These are phyloP conservation scores for Actinia equina DNA, from an alignment of 64 coral and sea anemone genomes.

Conservation along the genomic window DNA sequence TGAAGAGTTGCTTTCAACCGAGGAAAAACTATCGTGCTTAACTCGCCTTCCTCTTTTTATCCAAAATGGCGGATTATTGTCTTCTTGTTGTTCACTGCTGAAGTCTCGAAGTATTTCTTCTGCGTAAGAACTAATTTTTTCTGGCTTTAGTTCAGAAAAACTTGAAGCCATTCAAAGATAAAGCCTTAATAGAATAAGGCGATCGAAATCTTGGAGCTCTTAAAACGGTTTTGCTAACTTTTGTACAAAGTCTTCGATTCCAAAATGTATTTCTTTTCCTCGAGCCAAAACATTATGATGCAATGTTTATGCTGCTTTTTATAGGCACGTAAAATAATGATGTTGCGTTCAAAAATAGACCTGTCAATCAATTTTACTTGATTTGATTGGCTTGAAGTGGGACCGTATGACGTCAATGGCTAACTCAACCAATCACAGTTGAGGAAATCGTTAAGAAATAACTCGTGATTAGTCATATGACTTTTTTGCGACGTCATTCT, in stretches of 20 bases:
- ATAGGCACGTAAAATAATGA: background rate
- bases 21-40: slow-evolving; percentile 98
- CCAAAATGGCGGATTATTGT: slow-evolving; percentile 59
- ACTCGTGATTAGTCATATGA: background rate
- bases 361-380: background rate
- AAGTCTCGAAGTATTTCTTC: slow-evolving; percentile 59
- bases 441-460: background rate
- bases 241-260: background rate
- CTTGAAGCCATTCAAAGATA: slow-evolving; percentile 40
- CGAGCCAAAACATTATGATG: slow-evolving; percentile 66
- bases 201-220: background rate
- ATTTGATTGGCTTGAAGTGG: background rate
- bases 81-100: slow-evolving; percentile 38
- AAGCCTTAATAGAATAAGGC: slow-evolving; percentile 10
- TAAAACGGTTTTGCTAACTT: background rate
- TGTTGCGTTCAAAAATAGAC: background rate
- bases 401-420: background rate
- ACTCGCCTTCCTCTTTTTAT: slow-evolving; percentile 51
- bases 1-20: slow-evolving; percentile 93
- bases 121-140: slow-evolving; percentile 49
- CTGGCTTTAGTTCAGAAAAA: slow-evolving; percentile 35
- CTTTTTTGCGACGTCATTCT: background rate
- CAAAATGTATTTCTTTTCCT: background rate
- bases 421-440: background rate
- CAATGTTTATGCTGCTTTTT: slow-evolving; percentile 28